Conservation (phyloP, 2,888 invertebrate species). For the Amphipyra berbera region DNA sequence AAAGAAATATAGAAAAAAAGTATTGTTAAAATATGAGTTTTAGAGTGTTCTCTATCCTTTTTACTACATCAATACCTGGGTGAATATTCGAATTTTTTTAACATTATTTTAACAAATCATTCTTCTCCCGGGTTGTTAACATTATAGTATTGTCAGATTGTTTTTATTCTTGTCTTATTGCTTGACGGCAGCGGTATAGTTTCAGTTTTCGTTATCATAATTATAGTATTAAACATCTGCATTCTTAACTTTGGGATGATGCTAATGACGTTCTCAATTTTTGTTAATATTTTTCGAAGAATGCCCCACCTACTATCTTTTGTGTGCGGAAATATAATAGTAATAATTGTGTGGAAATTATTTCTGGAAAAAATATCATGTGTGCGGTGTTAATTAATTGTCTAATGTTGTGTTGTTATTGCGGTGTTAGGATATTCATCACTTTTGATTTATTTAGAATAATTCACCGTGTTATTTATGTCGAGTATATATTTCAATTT, state of each 20-base stretch:
- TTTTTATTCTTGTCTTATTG: too few relatives aligned
- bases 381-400: slow-evolving; percentile 6
- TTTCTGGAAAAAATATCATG: slow-evolving; percentile 16
- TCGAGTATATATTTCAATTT: slow-evolving; percentile 26
- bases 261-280: too few relatives aligned
- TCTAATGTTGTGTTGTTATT: slow-evolving; percentile 15
- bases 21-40: slow-evolving; percentile 7
- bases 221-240: too few relatives aligned
- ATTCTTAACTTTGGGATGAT: too few relatives aligned
- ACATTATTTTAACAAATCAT: too few relatives aligned
- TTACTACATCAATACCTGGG: slow-evolving; percentile 20
- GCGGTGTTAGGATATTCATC: neutral
- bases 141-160: too few relatives aligned
- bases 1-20: neutral
- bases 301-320: too few relatives aligned
- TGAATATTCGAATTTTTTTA: too few relatives aligned
- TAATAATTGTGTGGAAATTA: slow-evolving; percentile 10
- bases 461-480: slow-evolving; percentile 22
- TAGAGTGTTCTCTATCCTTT: slow-evolving; percentile 25
- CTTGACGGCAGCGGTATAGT: too few relatives aligned
- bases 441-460: neutral
- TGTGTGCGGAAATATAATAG: slow-evolving; percentile 32
- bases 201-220: too few relatives aligned
- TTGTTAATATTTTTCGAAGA: too few relatives aligned
- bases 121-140: too few relatives aligned